Conservation (phyloP, 2,888 invertebrate genomes). For the Andrena hattorfiana region DNA sequence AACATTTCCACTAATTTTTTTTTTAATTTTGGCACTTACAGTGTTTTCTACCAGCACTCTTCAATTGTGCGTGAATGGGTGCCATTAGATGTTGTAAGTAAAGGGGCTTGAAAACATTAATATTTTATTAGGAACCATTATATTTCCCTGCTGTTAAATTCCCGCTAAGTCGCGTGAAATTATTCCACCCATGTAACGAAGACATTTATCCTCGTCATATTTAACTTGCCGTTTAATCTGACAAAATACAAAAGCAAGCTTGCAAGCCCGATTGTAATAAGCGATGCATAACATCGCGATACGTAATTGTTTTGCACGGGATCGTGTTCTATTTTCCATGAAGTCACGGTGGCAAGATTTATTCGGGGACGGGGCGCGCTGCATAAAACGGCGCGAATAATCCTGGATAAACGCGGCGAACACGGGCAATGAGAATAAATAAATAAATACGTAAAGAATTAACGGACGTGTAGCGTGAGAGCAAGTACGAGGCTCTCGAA, state of each 20-base stretch:
- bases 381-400: conserved; percentile 28
- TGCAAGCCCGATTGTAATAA: conserved; percentile 4
- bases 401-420: conserved; percentile 33
- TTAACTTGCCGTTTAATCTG: too few species aligned
- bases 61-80: too few species aligned
- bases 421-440: conserved; percentile 25
- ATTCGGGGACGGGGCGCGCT: not conserved
- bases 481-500: conserved; percentile 18
- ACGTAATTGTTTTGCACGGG: not conserved
- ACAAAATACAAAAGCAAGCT: not conserved
- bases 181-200: too few species aligned
- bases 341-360: not conserved
- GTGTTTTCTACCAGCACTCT: too few species aligned
- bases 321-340: conserved; percentile 12
- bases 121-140: too few species aligned
- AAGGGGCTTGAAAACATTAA: too few species aligned
- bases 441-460: conserved; percentile 48
- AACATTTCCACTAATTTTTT: too few species aligned
- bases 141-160: too few species aligned
- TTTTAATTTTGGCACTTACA: too few species aligned
- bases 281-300: not conserved
- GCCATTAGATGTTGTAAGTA: too few species aligned
- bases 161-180: too few species aligned
- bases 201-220: too few species aligned
- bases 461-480: conserved; percentile 28